Conservation (phyloP, 1,140 invertebrate genomes). For the Oscheius sp. region DNA sequence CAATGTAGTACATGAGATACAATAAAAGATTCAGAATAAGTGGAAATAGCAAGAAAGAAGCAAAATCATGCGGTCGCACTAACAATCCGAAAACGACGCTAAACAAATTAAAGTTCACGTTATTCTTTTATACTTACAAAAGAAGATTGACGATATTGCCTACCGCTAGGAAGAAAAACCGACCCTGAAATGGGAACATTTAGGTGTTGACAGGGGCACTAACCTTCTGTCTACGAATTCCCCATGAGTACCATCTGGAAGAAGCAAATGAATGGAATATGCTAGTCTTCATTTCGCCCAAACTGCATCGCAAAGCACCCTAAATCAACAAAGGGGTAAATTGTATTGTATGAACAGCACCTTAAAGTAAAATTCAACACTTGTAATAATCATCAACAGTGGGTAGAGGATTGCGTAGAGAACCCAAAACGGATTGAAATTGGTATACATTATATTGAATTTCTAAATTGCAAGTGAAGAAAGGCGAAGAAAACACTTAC, state of each 20-base stretch:
- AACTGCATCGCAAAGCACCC: slow-evolving; percentile 14
- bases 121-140: slow-evolving; percentile 63
- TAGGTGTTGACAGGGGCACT: too few species aligned
- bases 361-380: slow-evolving; percentile 81
- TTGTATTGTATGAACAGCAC: too few species aligned
- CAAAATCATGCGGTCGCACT: slow-evolving; percentile 74
- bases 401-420: slow-evolving; percentile 75
- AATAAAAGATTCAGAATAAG: slow-evolving; percentile 80
- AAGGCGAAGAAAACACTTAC: too few species aligned
- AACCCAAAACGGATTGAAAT: slow-evolving; percentile 78
- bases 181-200: too few species aligned
- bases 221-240: slow-evolving; percentile 59
- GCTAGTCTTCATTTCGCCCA: neutral
- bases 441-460: slow-evolving; percentile 69
- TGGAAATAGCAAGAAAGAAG: slow-evolving; percentile 76
- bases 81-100: slow-evolving; percentile 71
- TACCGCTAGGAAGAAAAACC: slow-evolving; percentile 63
- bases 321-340: too few species aligned
- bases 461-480: too few species aligned
- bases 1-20: slow-evolving; percentile 78
- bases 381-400: slow-evolving; percentile 71
- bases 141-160: slow-evolving; percentile 76
- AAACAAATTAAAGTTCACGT: slow-evolving; percentile 24
- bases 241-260: slow-evolving; percentile 34
- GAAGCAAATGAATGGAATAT: slow-evolving; percentile 14